Conservation (phyloP, 2,888 invertebrate genomes). For the Ptilodon capucinus region DNA sequence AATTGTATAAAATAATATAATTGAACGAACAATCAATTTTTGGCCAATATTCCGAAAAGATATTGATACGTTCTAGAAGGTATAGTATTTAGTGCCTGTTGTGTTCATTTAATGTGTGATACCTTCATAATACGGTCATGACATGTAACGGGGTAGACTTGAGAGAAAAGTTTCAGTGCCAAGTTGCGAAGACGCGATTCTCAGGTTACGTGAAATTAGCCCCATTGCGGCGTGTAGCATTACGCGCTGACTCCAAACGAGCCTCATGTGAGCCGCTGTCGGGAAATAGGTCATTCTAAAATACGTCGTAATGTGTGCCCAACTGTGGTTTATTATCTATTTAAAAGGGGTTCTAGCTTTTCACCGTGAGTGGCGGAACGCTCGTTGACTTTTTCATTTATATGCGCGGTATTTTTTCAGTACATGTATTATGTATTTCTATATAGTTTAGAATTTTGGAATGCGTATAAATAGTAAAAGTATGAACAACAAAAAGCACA, state of each 20-base stretch:
- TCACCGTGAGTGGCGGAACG: background rate
- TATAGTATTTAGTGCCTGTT: too few relatives aligned
- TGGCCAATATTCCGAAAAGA: too few relatives aligned
- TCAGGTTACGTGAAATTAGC: slow-evolving; percentile 54
- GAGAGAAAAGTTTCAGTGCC: slow-evolving; percentile 26
- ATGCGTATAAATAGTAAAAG: too few relatives aligned
- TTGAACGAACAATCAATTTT: too few relatives aligned
- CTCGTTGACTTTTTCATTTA: background rate
- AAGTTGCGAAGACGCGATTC: slow-evolving; percentile 24
- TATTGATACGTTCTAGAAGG: too few relatives aligned
- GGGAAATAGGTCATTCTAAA: background rate
- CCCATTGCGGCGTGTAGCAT: slow-evolving; percentile 43
- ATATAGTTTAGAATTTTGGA: too few relatives aligned
- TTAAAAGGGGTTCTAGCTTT: background rate
- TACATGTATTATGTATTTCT: too few relatives aligned
- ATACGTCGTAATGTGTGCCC: background rate
- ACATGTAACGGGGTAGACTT: slow-evolving; percentile 17
- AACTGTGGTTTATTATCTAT: slow-evolving; percentile 1
- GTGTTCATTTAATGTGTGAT: too few relatives aligned
- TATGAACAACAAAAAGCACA: too few relatives aligned
- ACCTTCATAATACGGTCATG: slow-evolving; percentile 30
- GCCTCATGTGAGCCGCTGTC: background rate
- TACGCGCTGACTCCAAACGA: slow-evolving; percentile 21
- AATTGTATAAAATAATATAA: too few relatives aligned
- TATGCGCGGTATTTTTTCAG: too few relatives aligned